phyloP scores from a whole-genome alignment of 2,797 vertebrate species.

The Sebastes umbrosus region DNA sequence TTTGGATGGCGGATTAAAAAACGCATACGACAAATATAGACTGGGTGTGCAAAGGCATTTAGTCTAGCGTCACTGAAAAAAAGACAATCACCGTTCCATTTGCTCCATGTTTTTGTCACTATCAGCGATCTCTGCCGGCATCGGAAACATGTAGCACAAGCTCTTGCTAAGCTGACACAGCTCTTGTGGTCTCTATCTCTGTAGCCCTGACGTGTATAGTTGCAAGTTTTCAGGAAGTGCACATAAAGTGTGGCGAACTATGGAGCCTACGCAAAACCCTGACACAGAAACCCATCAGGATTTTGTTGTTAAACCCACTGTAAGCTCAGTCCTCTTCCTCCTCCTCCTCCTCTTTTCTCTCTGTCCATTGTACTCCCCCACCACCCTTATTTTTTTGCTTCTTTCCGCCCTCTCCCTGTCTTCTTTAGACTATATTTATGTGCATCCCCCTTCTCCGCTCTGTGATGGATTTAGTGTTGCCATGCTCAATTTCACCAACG shows the following conservation, averaged over 20 bases:
- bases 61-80: not conserved
- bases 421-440: constrained; percentile 34
- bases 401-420: constrained; percentile 1
- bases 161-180: not conserved
- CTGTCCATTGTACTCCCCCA: not conserved
- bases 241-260: not conserved
- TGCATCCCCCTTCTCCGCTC: constrained; percentile 7
- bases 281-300: not conserved
- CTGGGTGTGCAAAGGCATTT: too few species aligned
- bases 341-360: not conserved
- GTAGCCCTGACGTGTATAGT: not conserved
- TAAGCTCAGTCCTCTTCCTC: not conserved
- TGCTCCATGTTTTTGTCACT: not conserved
- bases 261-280: not conserved
- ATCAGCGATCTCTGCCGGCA: not conserved
- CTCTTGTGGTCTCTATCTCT: not conserved
- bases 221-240: not conserved
- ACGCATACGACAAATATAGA: not conserved
- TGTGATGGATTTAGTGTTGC: constrained; percentile 53
- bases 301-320: not conserved
- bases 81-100: not conserved
- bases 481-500: constrained; percentile 51
- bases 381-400: not conserved
- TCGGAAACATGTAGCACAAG: not conserved
- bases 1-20: too few species aligned